phyloP scores from a whole-genome alignment of 2,888 invertebrate species.

The Agrilus mali region DNA sequence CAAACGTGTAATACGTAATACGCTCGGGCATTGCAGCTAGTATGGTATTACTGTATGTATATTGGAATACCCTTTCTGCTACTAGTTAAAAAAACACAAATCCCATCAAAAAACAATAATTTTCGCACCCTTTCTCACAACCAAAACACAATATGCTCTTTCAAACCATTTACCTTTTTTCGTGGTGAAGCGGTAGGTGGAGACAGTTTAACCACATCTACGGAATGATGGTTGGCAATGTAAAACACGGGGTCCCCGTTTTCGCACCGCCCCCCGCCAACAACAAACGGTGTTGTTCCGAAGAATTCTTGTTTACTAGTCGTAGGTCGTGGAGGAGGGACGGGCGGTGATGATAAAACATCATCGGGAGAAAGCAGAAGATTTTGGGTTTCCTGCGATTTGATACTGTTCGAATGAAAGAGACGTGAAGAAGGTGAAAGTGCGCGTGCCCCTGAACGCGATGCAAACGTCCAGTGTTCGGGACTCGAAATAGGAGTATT shows the following conservation, averaged over 20 bases:
- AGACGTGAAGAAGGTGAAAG: slow-evolving; percentile 22
- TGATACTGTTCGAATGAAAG: slow-evolving; percentile 13
- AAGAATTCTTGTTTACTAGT: slow-evolving; percentile 25
- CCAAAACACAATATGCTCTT: no score
- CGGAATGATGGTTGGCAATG: slow-evolving; percentile 32
- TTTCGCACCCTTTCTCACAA: no score
- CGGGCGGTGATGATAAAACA: slow-evolving; percentile 29
- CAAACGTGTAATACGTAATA: no score
- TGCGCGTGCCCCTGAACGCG: slow-evolving; percentile 17
- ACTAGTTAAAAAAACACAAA: background rate
- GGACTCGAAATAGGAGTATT: slow-evolving; percentile 22
- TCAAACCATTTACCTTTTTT: slow-evolving; percentile 27
- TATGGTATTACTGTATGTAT: background rate
- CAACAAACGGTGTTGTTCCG: slow-evolving; percentile 31
- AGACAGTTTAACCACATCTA: slow-evolving; percentile 35
- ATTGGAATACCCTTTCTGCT: no score
- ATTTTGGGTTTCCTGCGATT: slow-evolving; percentile 27
- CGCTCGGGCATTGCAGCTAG: no score
- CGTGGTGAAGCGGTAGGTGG: slow-evolving; percentile 31
- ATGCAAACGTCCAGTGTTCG: slow-evolving; percentile 25
- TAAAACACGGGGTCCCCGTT: slow-evolving; percentile 35
- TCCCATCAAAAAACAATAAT: slow-evolving; percentile 1
- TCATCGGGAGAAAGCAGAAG: slow-evolving; percentile 32
- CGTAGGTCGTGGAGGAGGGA: slow-evolving; percentile 21
- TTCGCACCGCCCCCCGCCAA: slow-evolving; percentile 33